Percentiles rank a stretch among this genome's conserved stretches.
These are phyloP conservation scores for Orthosia cruda DNA, from an alignment of 2,888 invertebrate species.

Conservation along the genomic window DNA sequence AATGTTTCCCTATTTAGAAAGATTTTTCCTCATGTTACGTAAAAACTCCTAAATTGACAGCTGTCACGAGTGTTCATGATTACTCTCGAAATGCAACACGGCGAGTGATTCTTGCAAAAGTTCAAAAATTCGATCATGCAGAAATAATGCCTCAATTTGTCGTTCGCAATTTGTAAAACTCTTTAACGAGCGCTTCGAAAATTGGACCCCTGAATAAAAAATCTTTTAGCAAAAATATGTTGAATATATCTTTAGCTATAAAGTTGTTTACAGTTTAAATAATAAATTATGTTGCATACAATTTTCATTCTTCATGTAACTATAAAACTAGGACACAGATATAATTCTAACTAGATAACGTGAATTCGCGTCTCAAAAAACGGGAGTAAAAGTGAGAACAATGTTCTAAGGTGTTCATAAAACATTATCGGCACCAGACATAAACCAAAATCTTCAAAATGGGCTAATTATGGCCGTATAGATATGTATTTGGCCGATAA, in stretches of 20 bases:
- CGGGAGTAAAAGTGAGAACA: too few relatives aligned
- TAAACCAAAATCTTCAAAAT: too few relatives aligned
- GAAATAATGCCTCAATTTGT: conserved; percentile 12
- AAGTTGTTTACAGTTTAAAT: not conserved
- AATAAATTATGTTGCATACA: not conserved
- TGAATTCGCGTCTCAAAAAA: too few relatives aligned
- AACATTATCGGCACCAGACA: too few relatives aligned
- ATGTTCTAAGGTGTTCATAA: too few relatives aligned
- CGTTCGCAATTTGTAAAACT: not conserved
- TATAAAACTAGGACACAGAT: not conserved
- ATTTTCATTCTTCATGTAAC: not conserved
- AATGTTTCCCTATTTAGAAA: too few relatives aligned
- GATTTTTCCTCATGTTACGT: not conserved
- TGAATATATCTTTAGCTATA: not conserved
- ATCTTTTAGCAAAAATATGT: not conserved
- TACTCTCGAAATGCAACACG: not conserved
- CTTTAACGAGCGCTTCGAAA: conserved; percentile 7
- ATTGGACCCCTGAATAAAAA: not conserved
- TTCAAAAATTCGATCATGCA: conserved; percentile 14
- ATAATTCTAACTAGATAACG: too few relatives aligned
- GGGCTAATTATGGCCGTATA: too few relatives aligned
- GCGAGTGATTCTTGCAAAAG: not conserved
- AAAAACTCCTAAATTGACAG: conserved; percentile 35
- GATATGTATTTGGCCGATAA: too few relatives aligned
- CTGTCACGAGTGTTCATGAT: conserved; percentile 11